Conservation (phyloP, 1,140 invertebrate genomes). For the Brachionus calyciflorus region DNA sequence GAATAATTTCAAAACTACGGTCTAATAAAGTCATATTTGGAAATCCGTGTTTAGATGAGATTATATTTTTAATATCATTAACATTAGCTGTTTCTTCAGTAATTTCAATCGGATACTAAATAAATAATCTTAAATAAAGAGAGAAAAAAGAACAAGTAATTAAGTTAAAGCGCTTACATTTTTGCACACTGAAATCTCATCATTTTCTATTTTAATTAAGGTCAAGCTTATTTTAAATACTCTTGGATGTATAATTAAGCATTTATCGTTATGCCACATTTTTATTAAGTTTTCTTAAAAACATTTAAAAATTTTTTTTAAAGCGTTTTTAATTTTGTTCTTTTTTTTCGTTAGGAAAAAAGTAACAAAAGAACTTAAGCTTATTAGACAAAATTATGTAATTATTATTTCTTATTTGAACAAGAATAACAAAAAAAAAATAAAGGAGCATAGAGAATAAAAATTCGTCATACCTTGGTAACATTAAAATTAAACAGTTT, state of each 20-base stretch:
- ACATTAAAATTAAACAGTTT: too few species aligned
- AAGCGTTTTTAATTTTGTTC: too few species aligned
- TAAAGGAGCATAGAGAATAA: too few species aligned
- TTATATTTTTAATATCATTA: background rate
- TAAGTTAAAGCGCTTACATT: slow-evolving; percentile 1
- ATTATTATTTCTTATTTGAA: too few species aligned
- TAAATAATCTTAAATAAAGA: background rate
- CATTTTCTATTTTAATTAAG: slow-evolving; percentile 1
- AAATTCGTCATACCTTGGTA: slow-evolving; percentile 15
- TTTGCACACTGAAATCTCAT: slow-evolving; percentile 6
- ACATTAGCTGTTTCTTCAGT: slow-evolving; percentile 27
- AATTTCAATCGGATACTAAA: slow-evolving; percentile 3
- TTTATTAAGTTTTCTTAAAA: background rate
- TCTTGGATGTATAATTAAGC: background rate
- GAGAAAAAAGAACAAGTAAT: too few species aligned
- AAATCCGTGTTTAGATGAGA: background rate
- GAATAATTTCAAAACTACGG: background rate
- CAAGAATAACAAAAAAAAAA: too few species aligned
- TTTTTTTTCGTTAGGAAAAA: background rate
- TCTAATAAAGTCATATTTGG: background rate
- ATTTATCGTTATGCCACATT: background rate
- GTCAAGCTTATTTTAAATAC: slow-evolving; percentile 1
- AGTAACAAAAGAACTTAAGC: background rate
- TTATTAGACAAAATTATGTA: background rate
- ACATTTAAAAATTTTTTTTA: background rate